These are phyloP conservation scores for Lasioglossum figueresi DNA, from an alignment of 2,888 invertebrate species.

Conservation along the genomic window DNA sequence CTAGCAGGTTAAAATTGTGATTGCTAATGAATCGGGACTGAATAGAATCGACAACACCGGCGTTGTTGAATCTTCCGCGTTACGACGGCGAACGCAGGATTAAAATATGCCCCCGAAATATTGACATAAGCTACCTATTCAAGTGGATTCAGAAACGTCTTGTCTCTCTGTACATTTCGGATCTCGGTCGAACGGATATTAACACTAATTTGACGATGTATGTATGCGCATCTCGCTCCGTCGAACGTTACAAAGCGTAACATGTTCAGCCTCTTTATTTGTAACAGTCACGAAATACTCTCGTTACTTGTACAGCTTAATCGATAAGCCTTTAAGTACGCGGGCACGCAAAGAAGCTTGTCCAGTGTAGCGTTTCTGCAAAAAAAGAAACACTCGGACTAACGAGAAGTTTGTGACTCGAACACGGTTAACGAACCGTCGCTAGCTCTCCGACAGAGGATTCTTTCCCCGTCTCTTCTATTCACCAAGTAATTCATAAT, in stretches of 20 bases:
- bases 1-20: neutral
- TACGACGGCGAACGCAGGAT: neutral
- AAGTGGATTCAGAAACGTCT: neutral
- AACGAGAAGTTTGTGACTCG: neutral
- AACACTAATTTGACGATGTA: conserved; percentile 23
- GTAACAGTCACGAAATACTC: conserved; percentile 59
- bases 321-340: conserved; percentile 33
- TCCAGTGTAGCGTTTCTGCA: neutral
- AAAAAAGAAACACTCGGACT: neutral
- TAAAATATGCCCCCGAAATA: neutral
- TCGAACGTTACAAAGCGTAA: conserved; percentile 47
- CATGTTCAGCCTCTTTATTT: conserved; percentile 60
- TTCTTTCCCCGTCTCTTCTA: neutral
- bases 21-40: neutral
- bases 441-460: neutral
- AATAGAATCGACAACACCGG: neutral
- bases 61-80: neutral
- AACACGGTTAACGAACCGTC: conserved; percentile 6
- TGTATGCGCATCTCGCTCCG: conserved; percentile 37
- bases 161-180: neutral
- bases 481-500: conserved; percentile 1
- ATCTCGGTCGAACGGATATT: neutral
- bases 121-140: neutral
- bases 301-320: conserved; percentile 49
- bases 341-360: neutral